Evolutionary conservation across 1,140 invertebrate genomes (phyloP), one percentile per base, ranked within the genome.

Genomic region (Zaprionus ghesquierei): DNA sequence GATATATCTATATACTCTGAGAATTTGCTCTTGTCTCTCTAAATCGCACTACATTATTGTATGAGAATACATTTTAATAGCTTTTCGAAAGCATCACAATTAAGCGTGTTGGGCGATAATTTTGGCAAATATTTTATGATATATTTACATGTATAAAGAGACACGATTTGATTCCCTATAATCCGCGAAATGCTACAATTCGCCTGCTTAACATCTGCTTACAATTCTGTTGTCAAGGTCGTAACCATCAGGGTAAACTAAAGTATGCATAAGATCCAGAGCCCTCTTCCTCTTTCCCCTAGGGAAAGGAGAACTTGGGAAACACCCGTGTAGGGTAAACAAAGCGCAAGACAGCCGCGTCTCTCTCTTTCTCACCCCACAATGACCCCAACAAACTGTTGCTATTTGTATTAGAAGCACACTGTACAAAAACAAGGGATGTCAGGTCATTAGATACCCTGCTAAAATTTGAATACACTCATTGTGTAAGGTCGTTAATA

Each of bases 261-360:
- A 54, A 44, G 60, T 12, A 49, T 60, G 31, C 38, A 63, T 62
- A 66, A n/a, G n/a, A n/a, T n/a, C n/a, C 54, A 63, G 33, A 56
- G 33, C 35, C 27, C 38, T 54, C 56, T 59, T 55, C 31, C 35
- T 15, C 31, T 9, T 44, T 20, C 18, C 41, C 41, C 18, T 44
- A 5, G 13, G 22, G 49, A 41, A 69, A 55, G 29, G 31, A 44
- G 23, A 41, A 18, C 25, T 18, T 8, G 29, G 25, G 51, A 66
- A 58, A 13, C 20, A 71, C 50, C 81, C 9, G 27, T 61, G 60
- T 63, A 77, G 35, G 35, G 75, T 56, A 70, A 50, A 29, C 33
- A 35, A 22, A 10, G 46, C 33, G 35, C 9, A 18, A 54, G 4
- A 18, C 29, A 53, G 62, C 31, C 23, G 53, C 29, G 25, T 49